A percentile compares a stretch with the other conserved stretches of the same genome.
phyloP scores from a whole-genome alignment of 2,797 vertebrate species.

The Spinibarbus caldwelli region DNA sequence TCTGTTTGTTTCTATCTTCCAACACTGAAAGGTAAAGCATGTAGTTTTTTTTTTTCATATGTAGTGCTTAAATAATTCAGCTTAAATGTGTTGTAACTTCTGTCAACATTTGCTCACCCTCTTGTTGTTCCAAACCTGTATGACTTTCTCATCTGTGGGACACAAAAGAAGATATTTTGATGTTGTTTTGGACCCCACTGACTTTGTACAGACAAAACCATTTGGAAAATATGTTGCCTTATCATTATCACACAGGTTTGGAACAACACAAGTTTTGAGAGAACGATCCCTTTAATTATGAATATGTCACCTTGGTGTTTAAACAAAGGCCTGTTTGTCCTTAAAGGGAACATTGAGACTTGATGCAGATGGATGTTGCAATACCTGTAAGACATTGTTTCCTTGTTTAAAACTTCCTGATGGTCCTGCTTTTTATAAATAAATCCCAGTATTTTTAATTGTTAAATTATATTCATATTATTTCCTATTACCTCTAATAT shows the following conservation, averaged over 20 bases:
- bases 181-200: background rate
- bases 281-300: background rate
- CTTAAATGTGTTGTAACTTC: background rate
- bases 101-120: background rate
- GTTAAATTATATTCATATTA: background rate
- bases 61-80: background rate
- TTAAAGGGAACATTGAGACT: conserved; percentile 78
- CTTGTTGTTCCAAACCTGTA: background rate
- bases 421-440: background rate
- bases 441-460: background rate
- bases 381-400: conserved; percentile 80
- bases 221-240: background rate
- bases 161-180: background rate
- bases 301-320: background rate
- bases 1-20: background rate
- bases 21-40: background rate
- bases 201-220: background rate
- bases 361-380: conserved; percentile 81
- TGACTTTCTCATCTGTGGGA: no score
- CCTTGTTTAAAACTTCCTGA: background rate
- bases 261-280: background rate
- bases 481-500: conserved; percentile 4
- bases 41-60: background rate
- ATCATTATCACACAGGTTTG: background rate
- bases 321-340: background rate